Conservation (phyloP, 2,888 invertebrate genomes). For the Cosmorhoe ocellata region DNA sequence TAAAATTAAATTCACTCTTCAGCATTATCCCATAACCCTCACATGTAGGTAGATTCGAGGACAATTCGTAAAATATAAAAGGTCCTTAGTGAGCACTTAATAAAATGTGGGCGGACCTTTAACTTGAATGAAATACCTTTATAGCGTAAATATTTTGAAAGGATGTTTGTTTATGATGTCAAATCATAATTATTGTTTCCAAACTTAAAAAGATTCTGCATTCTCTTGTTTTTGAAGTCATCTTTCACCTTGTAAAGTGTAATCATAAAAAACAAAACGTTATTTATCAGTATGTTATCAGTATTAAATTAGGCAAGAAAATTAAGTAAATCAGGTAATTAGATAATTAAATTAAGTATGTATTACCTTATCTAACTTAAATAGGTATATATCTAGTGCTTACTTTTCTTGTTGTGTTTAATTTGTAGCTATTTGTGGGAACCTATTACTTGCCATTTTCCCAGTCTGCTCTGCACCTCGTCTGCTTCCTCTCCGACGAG, state of each 20-base stretch:
- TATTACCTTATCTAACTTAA: too few relatives aligned
- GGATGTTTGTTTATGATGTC: conserved; percentile 20
- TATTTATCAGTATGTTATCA: too few relatives aligned
- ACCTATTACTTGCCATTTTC: too few relatives aligned
- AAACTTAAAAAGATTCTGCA: background rate
- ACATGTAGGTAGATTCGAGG: conserved; percentile 31
- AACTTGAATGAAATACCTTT: conserved; percentile 31
- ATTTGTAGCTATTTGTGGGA: too few relatives aligned
- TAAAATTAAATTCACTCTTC: conserved; percentile 1
- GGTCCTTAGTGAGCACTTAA: conserved; percentile 73
- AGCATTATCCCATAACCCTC: conserved; percentile 12
- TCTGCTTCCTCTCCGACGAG: too few relatives aligned
- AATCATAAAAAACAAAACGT: too few relatives aligned
- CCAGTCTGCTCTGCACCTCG: too few relatives aligned
- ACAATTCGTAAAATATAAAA: conserved; percentile 75
- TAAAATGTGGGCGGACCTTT: conserved; percentile 71
- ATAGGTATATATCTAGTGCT: too few relatives aligned
- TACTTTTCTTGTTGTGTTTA: too few relatives aligned
- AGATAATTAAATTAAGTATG: too few relatives aligned
- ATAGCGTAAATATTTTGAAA: conserved; percentile 29
- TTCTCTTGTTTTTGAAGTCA: background rate
- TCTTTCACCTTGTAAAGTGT: background rate
- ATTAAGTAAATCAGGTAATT: too few relatives aligned
- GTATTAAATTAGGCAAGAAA: too few relatives aligned
- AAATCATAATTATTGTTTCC: conserved; percentile 20